phyloP scores from a whole-genome alignment of 2,113 vertebrate genomes.

The Gorsachius goisagi region DNA sequence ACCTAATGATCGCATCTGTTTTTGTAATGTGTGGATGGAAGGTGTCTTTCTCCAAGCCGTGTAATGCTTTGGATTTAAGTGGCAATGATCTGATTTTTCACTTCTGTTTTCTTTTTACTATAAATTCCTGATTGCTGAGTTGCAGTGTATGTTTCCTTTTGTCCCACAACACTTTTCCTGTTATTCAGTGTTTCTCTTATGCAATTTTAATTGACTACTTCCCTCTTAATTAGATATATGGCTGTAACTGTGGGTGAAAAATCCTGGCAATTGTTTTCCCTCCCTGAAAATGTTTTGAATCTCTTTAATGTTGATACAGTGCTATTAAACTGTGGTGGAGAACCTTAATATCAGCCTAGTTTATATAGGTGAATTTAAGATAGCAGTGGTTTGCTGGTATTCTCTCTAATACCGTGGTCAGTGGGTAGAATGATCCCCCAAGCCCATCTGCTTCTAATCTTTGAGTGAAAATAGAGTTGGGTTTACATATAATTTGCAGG shows the following conservation, averaged over 20 bases:
- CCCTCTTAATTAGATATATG: neutral
- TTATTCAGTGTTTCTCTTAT: neutral
- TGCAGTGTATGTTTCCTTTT: neutral
- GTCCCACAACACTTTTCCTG: neutral
- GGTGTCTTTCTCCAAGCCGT: neutral
- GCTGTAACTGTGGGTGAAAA: neutral
- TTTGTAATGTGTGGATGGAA: neutral
- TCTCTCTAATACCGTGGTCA: neutral
- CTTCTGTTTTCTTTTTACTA: neutral
- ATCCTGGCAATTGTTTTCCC: neutral
- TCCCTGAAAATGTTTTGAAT: neutral
- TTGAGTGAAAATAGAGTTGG: neutral
- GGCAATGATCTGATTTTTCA: neutral
- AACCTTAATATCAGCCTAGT: neutral
- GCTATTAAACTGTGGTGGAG: neutral
- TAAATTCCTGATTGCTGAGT: neutral
- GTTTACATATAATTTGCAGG: neutral
- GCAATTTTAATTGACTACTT: neutral
- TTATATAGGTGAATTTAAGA: constrained; percentile 1
- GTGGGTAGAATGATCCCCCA: neutral
- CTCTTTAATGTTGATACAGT: neutral
- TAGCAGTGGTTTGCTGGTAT: neutral
- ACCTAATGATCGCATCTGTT: neutral
- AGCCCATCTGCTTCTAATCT: neutral
- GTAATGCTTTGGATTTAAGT: neutral